phyloP scores from a whole-genome alignment of 2,113 vertebrate genomes.

The Festucalex cinctus region DNA sequence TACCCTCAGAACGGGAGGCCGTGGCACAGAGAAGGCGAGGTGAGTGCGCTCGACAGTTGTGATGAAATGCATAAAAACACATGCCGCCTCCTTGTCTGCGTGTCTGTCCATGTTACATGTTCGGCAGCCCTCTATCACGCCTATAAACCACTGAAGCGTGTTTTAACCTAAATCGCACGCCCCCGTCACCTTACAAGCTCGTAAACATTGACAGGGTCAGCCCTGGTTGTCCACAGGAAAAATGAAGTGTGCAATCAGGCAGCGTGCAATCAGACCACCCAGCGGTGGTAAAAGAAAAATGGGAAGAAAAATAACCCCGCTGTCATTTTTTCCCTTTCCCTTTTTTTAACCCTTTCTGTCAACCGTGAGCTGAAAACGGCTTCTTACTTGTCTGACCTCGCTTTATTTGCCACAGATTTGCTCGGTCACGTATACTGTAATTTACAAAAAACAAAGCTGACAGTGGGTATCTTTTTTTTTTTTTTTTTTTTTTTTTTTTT shows the following conservation, averaged over 20 bases:
- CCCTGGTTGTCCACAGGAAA: conserved; percentile 28
- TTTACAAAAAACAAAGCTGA: background rate
- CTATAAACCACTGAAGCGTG: conserved; percentile 31
- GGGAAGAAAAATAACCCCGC: conserved; percentile 10
- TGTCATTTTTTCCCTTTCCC: background rate
- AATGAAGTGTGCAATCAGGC: conserved; percentile 11
- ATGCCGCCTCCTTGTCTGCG: background rate
- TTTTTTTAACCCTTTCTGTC: background rate
- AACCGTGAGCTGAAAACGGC: background rate
- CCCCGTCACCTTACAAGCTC: background rate
- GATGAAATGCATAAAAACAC: conserved; percentile 51
- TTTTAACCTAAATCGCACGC: conserved; percentile 52
- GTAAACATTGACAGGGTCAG: conserved; percentile 27
- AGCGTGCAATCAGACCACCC: background rate
- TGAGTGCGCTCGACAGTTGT: conserved; percentile 65
- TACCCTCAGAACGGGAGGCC: conserved; percentile 95
- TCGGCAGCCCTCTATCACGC: conserved; percentile 37
- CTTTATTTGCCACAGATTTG: background rate
- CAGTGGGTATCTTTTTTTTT: background rate
- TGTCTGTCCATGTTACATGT: conserved; percentile 47
- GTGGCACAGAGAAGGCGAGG: conserved; percentile 96
- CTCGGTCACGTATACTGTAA: background rate
- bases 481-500: no score
- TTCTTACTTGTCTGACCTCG: background rate
- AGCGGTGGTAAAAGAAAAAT: conserved; percentile 6